phyloP scores from a whole-genome alignment of 37 sponge, comb jelly and placozoan genomes.

The Aphrocallistes beatrix region DNA sequence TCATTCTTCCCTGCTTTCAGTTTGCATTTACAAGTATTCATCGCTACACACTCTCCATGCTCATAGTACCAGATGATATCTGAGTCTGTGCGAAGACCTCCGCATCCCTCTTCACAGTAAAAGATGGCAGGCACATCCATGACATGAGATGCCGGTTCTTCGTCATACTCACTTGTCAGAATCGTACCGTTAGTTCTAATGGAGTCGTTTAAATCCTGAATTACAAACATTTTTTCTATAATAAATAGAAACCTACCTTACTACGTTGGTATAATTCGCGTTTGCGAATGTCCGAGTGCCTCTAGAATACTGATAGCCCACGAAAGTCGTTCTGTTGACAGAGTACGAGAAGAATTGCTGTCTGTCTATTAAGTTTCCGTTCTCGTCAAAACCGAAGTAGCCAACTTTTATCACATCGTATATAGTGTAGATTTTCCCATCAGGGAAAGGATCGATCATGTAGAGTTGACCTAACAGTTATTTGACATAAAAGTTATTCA shows the following conservation, averaged over 20 bases:
- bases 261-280: conserved; percentile 23
- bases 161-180: background rate
- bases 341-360: conserved; percentile 10
- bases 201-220: background rate
- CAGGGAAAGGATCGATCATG: background rate
- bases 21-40: conserved; percentile 24
- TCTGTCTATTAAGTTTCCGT: conserved; percentile 26
- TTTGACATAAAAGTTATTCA: background rate
- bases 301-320: background rate
- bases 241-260: conserved; percentile 21
- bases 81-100: conserved; percentile 23
- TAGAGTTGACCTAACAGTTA: background rate
- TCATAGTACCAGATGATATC: conserved; percentile 36
- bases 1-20: background rate
- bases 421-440: background rate
- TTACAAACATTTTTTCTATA: background rate
- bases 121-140: conserved; percentile 20
- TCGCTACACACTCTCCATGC: conserved; percentile 36
- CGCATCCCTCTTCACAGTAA: conserved; percentile 33
- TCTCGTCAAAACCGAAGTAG: conserved; percentile 21
- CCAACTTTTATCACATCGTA: background rate
- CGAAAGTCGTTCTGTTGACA: background rate
- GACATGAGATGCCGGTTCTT: background rate
- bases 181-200: background rate
- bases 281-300: conserved; percentile 21